phyloP scores from a whole-genome alignment of 2,797 vertebrate species.

The Geotrypetes seraphini region DNA sequence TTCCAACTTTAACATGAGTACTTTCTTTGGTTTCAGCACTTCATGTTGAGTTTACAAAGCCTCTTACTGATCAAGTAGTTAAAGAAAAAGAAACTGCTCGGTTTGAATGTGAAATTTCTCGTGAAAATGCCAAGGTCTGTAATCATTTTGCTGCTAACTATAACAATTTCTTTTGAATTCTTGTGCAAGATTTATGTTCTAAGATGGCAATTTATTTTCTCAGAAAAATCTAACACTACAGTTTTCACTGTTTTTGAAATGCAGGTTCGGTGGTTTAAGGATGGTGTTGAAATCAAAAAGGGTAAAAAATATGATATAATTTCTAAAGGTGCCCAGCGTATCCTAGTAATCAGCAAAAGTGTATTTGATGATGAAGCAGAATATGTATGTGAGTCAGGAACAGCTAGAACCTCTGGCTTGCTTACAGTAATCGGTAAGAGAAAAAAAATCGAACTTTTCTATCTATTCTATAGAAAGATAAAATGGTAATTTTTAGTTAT shows the following conservation, averaged over 20 bases:
- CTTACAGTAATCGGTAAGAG: constrained; percentile 85
- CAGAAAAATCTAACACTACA: background rate
- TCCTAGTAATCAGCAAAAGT: constrained; percentile 83
- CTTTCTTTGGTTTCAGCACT: constrained; percentile 57
- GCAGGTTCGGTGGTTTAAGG: constrained; percentile 88
- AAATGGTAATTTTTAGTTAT: background rate
- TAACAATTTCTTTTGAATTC: constrained; percentile 14
- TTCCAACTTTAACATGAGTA: too few species aligned
- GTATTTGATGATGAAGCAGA: constrained; percentile 90
- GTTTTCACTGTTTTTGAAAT: background rate
- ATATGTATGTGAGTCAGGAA: constrained; percentile 88
- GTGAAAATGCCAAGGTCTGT: constrained; percentile 76
- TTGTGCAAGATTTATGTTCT: background rate
- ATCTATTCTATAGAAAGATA: background rate
- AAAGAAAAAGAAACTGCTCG: constrained; percentile 84
- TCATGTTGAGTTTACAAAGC: constrained; percentile 83
- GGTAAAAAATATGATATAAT: constrained; percentile 94
- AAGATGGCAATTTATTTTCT: too few species aligned
- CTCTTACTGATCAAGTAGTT: constrained; percentile 85
- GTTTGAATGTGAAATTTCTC: constrained; percentile 93
- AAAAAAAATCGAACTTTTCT: constrained; percentile 1
- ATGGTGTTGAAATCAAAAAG: constrained; percentile 89
- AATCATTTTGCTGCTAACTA: too few species aligned
- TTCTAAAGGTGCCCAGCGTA: constrained; percentile 72
- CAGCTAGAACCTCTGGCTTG: constrained; percentile 81